These are phyloP conservation scores for Oreochromis spilurus DNA, from an alignment of 2,113 vertebrate species.

Conservation along the genomic window DNA sequence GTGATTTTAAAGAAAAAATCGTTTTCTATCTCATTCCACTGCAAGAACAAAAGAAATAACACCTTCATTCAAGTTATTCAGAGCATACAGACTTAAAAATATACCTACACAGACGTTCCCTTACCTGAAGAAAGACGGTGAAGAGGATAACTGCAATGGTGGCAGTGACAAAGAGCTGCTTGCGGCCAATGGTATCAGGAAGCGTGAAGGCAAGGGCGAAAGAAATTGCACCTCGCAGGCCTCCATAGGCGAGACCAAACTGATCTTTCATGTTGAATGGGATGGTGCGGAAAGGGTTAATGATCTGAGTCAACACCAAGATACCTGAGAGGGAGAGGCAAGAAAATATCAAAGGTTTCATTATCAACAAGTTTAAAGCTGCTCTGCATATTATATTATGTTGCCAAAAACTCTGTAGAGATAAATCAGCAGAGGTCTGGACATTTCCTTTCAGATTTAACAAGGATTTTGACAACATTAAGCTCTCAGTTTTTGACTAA, in stretches of 20 bases:
- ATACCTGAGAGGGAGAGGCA: slow-evolving; percentile 74
- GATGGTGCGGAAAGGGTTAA: slow-evolving; percentile 94
- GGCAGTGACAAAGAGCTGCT: slow-evolving; percentile 88
- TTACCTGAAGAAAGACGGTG: slow-evolving; percentile 93
- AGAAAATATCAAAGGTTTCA: not conserved
- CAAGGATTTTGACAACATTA: not conserved
- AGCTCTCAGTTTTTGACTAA: not conserved
- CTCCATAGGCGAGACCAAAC: slow-evolving; percentile 93
- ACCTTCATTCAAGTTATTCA: not conserved
- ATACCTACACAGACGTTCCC: not conserved
- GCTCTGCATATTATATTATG: not conserved
- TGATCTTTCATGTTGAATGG: slow-evolving; percentile 93
- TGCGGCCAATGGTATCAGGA: slow-evolving; percentile 81
- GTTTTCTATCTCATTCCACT: not conserved
- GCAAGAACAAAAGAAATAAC: not conserved
- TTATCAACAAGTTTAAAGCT: not conserved
- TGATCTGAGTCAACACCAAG: slow-evolving; percentile 90
- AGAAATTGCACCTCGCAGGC: slow-evolving; percentile 91
- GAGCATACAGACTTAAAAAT: not conserved
- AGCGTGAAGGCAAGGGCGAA: slow-evolving; percentile 94
- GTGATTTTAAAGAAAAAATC: not conserved
- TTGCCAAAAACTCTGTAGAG: not conserved
- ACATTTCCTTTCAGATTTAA: not conserved
- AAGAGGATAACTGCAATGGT: slow-evolving; percentile 93
- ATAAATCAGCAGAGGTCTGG: not conserved